These are phyloP conservation scores for Nannobrachium achirus DNA, from an alignment of 2,113 vertebrate species.

Conservation along the genomic window DNA sequence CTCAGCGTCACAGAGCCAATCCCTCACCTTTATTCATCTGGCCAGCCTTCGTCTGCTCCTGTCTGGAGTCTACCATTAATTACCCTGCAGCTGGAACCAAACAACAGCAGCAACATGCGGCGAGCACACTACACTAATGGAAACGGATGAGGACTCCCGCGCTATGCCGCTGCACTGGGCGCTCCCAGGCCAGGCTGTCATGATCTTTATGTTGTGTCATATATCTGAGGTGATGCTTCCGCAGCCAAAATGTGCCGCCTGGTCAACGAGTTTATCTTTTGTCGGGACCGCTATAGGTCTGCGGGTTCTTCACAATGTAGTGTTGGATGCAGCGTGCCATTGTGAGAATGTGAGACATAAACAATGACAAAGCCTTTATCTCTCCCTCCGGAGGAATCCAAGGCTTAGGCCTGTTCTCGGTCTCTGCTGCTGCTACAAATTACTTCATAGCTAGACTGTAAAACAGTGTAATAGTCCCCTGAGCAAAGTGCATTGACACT, in stretches of 20 bases:
- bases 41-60: constrained; percentile 45
- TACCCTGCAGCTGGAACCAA: constrained; percentile 53
- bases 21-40: constrained; percentile 68
- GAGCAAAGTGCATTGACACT: constrained; percentile 15
- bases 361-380: constrained; percentile 48
- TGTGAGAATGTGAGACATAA: constrained; percentile 37
- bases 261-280: constrained; percentile 44
- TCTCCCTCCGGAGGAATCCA: constrained; percentile 17
- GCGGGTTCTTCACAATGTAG: constrained; percentile 31
- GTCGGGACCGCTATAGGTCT: constrained; percentile 50
- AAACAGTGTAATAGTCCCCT: constrained; percentile 27
- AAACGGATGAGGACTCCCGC: constrained; percentile 57
- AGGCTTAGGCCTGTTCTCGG: constrained; percentile 10
- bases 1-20: constrained; percentile 44
- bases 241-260: background rate
- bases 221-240: constrained; percentile 50
- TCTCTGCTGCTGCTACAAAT: constrained; percentile 19
- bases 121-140: constrained; percentile 44
- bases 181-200: constrained; percentile 48
- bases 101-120: constrained; percentile 24
- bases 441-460: constrained; percentile 38
- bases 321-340: constrained; percentile 8
- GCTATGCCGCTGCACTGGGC: constrained; percentile 13
- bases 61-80: constrained; percentile 57
- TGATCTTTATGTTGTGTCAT: constrained; percentile 40